Conservation (phyloP, 2,888 invertebrate genomes). For the Scotopteryx bipunctaria region DNA sequence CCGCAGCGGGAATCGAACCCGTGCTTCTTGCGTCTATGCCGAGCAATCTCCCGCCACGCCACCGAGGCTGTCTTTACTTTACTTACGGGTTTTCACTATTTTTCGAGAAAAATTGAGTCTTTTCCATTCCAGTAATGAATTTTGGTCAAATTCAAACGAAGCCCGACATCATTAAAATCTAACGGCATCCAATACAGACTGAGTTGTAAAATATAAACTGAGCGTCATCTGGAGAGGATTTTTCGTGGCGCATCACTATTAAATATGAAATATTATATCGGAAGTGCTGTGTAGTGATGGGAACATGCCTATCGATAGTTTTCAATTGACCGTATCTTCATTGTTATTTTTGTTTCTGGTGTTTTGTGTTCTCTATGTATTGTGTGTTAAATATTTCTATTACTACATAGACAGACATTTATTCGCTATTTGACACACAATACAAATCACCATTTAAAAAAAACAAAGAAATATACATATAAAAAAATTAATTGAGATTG, state of each 20-base stretch:
- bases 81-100: not conserved
- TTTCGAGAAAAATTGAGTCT: not conserved
- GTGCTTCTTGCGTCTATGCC: no score
- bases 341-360: no score
- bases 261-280: conserved; percentile 76
- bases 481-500: no score
- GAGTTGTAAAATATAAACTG: conserved; percentile 46
- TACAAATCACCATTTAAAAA: no score
- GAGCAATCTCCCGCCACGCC: no score
- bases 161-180: conserved; percentile 37
- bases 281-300: conserved; percentile 53
- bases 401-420: no score
- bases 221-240: conserved; percentile 63
- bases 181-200: conserved; percentile 42
- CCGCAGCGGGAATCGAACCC: no score
- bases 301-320: conserved; percentile 33
- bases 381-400: no score
- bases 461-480: no score
- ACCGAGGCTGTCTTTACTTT: no score
- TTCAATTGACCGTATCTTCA: not conserved
- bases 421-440: no score
- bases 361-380: no score
- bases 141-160: conserved; percentile 2
- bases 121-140: conserved; percentile 9
- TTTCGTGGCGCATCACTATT: conserved; percentile 72